A percentile compares a stretch with the other conserved stretches of the same genome.
Evolutionary conservation across 2,113 vertebrate species (phyloP).

Genomic region (Buteo buteo): DNA sequence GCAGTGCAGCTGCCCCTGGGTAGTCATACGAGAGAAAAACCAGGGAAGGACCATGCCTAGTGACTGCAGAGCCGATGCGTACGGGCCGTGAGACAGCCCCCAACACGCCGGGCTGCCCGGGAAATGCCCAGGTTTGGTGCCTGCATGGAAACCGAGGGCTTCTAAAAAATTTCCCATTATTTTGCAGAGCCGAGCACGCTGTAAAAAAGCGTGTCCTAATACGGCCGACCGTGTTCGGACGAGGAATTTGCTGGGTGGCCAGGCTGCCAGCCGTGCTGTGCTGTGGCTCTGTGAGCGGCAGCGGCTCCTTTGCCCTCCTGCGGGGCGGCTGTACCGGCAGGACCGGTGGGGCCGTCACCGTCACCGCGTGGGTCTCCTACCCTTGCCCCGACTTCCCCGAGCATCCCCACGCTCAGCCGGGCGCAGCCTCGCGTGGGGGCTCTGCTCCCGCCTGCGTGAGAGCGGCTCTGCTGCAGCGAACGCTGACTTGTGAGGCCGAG

Average conservation of each 20-base stretch:
- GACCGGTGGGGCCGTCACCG: background rate
- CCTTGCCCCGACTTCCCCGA: fast-evolving
- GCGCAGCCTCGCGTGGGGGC: fast-evolving
- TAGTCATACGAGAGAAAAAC: background rate
- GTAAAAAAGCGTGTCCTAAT: background rate
- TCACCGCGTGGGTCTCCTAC: fast-evolving
- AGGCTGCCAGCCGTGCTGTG: fast-evolving
- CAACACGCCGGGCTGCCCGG: background rate
- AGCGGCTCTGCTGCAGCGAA: background rate
- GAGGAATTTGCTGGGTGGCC: background rate
- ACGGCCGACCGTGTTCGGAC: fast-evolving
- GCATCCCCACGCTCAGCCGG: background rate
- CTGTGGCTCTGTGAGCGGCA: fast-evolving
- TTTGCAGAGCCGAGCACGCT: background rate
- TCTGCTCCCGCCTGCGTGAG: background rate
- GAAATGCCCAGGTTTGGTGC: fast-evolving
- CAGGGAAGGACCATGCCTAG: background rate
- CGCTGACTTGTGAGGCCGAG: background rate
- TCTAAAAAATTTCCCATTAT: background rate
- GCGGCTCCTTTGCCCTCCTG: background rate
- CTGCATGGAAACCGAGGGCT: background rate
- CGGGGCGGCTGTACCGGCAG: background rate
- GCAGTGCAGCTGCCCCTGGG: background rate
- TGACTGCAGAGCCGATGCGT: background rate
- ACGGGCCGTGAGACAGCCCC: background rate